A percentile compares a stretch with the other conserved stretches of the same genome.
Conservation (phyloP, 2,113 vertebrate genomes). For the Ahaetulla prasina region DNA sequence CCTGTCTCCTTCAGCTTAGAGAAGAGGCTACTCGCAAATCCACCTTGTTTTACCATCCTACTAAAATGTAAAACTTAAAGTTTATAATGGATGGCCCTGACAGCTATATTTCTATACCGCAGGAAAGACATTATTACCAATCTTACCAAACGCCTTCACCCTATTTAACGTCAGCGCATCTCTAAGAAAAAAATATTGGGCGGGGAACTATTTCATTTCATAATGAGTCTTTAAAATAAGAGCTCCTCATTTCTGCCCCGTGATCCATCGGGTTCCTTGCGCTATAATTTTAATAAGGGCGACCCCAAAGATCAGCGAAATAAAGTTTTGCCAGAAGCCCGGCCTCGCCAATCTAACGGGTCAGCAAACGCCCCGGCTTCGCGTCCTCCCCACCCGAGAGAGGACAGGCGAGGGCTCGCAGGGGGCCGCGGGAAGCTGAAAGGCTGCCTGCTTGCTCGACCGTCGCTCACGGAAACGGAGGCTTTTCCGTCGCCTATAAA, state of each 20-base stretch:
- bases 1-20: constrained; percentile 41
- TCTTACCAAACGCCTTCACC: constrained; percentile 38
- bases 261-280: constrained; percentile 43
- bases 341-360: constrained; percentile 2
- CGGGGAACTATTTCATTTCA: constrained; percentile 58
- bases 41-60: constrained; percentile 56
- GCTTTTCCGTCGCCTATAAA: constrained; percentile 61
- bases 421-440: constrained; percentile 31
- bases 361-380: constrained; percentile 11
- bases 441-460: constrained; percentile 19
- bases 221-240: constrained; percentile 59
- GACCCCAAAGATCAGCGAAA: neutral
- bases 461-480: constrained; percentile 41
- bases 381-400: neutral
- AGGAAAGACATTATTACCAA: constrained; percentile 41
- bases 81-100: constrained; percentile 39
- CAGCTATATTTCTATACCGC: constrained; percentile 50
- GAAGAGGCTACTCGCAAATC: constrained; percentile 31
- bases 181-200: constrained; percentile 48
- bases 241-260: constrained; percentile 39
- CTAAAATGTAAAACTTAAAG: constrained; percentile 54
- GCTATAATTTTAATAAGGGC: constrained; percentile 13
- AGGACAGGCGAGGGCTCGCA: neutral
- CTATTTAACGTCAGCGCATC: constrained; percentile 57
- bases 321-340: constrained; percentile 1